Percentiles rank a stretch among this genome's conserved stretches.
Conservation (phyloP, 2,113 vertebrate species). For the Oreotragus oreotragus region DNA sequence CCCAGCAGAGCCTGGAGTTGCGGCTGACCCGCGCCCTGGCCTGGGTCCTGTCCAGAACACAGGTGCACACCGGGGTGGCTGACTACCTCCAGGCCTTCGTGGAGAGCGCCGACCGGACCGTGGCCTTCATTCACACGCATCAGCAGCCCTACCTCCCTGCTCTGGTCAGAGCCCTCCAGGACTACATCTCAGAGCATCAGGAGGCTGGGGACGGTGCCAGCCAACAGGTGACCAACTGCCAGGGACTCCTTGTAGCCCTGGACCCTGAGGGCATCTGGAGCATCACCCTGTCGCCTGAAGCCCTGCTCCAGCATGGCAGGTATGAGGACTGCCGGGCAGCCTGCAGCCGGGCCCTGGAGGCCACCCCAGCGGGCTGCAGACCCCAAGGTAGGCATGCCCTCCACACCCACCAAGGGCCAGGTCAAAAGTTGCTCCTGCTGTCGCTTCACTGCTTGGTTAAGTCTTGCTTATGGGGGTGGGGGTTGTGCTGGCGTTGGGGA, state of each 20-base stretch:
- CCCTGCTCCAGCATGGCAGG: slow-evolving; percentile 77
- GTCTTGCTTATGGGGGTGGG: background rate
- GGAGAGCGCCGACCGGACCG: slow-evolving; percentile 68
- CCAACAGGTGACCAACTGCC: slow-evolving; percentile 63
- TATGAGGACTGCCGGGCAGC: slow-evolving; percentile 83
- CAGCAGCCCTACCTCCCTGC: slow-evolving; percentile 84
- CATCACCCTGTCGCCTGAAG: slow-evolving; percentile 75
- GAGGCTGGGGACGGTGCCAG: background rate
- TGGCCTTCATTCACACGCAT: slow-evolving; percentile 78
- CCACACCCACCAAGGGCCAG: accelerated
- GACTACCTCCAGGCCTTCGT: slow-evolving; percentile 87
- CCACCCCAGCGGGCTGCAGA: background rate
- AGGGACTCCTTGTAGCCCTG: slow-evolving; percentile 82
- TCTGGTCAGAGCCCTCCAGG: slow-evolving; percentile 79
- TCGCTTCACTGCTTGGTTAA: background rate
- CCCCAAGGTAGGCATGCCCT: background rate
- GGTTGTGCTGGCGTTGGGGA: background rate
- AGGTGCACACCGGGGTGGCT: slow-evolving; percentile 67
- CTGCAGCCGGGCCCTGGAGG: slow-evolving; percentile 79
- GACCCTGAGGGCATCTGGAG: slow-evolving; percentile 74
- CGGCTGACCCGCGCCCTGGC: slow-evolving; percentile 88
- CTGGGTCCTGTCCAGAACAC: slow-evolving; percentile 78
- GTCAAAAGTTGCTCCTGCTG: accelerated
- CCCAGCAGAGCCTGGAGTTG: slow-evolving; percentile 65
- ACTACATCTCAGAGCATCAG: slow-evolving; percentile 57